Base-by-base conservation (phyloP, 2,888 invertebrate genomes). In the Drosophila macrospina region DNA sequence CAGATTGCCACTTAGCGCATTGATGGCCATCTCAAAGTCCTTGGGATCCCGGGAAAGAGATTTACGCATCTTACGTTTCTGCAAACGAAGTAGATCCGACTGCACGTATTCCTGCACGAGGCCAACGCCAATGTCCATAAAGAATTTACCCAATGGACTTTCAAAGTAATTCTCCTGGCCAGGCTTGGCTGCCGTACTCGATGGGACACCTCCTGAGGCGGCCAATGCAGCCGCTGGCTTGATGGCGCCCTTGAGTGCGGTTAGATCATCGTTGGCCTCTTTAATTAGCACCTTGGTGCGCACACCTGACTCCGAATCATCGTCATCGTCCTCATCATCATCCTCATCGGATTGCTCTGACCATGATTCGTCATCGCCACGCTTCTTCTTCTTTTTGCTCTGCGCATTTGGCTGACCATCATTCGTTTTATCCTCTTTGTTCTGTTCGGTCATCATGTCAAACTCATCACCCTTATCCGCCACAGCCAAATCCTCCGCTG, bases 71-170 rank as follows among this genome's bases (percentile, higher is more conserved):
- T 97, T 97, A 47, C 96, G 94, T 90, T 96, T 96, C 91, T 98
- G 97, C 88, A 97, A 95, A 78, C 96, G 95, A 59, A 98, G 93
- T 63, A 98, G 93, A 93, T 98, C 98, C n/a, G 95, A 95, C 93
- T 98, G 98, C 16, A 98, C 98, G 91, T 95, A 96, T 91, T 98
- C 98, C 91, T 98, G 97, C 2, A 98, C 98, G 74, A 98, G 94
- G 91, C 96, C 97, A 63, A 96, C 94, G 30, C 98, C 98, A 80
- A 98, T 96, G 89, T 97, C 97, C 92, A 96, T 96, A 89, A 98
- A 96, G 91, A 98, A 97, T 91, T 97, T 97, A 6, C 98, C 98
- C 55, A 98, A 93, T 0, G 97, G 96, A 91, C 96, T 95, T 76
- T 97, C 96, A 91, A 98, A 98, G 90, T 97, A 98, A 71, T 95